Base-by-base conservation (phyloP, 2,113 vertebrate genomes). In the Hymenochirus boettgeri region DNA sequence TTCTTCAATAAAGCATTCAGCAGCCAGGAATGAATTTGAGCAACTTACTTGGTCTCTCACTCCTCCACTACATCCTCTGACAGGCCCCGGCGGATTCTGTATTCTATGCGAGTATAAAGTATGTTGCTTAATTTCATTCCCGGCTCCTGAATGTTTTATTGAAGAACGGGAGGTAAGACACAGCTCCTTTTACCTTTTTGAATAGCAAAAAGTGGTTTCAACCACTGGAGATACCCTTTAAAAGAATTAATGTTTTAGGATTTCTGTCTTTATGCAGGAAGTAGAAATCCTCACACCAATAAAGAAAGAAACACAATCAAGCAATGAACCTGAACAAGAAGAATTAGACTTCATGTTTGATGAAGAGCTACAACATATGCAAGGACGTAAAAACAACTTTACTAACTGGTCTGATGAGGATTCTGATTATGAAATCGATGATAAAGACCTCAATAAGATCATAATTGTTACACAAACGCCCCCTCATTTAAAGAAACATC, bases 331-430 rank as follows among this genome's bases (percentile, higher is more conserved):
- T 18, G 87, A 89, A 63, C 90, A 93, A 80, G 92, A 95, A 75
- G 93, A 95, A 67, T 83, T 93, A 77, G 92, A 93, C 80, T 97
- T 95, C 81, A 75, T 93, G 73, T 85, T 86, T 80, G 82, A 85
- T 71, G 87, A 88, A 72, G 87, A 89, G 71, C 84, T 86, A 65
- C 73, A 86, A 70, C 79, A 80, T 72, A 78, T 82, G 69, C 65
- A 79, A 55, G 72, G 73, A 55, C 72, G 1, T 71, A 85, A 81
- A 75, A 83, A 80, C 61, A 80, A 77, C 48, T 84, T 85, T 60
- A 76, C 71, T 45, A 81, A 84, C 61, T 86, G 85, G 83, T 88
- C 83, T 69, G 85, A 89, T 61, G 82, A 80, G 0, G 84, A 89
- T 73, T 89, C 84, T 0, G 81, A 89, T 76, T 88, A 83, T 75